phyloP scores from a whole-genome alignment of 2,797 vertebrate genomes.

The Arremon brunneinucha region DNA sequence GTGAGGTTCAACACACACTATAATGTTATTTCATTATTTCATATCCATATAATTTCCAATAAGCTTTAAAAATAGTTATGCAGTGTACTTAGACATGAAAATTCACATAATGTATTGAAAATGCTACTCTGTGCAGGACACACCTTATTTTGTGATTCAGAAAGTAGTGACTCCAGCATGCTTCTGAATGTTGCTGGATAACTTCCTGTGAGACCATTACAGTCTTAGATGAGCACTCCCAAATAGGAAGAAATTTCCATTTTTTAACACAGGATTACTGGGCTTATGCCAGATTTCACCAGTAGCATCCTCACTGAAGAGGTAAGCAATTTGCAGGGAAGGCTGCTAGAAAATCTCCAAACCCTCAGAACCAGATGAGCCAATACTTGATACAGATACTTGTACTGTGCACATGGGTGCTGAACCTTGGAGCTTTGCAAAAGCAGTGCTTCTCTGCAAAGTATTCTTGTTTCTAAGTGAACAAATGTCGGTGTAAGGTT shows the following conservation, averaged over 20 bases:
- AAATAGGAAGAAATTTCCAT: background rate
- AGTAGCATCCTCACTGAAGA: slow-evolving; percentile 7
- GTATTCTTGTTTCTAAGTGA: background rate
- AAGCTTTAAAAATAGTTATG: slow-evolving; percentile 23
- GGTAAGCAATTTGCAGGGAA: slow-evolving; percentile 8
- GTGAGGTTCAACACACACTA: slow-evolving; percentile 45
- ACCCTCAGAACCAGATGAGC: background rate
- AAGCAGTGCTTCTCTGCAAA: background rate
- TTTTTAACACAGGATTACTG: background rate
- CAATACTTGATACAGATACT: background rate
- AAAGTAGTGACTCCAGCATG: background rate
- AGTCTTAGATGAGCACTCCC: background rate
- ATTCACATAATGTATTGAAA: background rate
- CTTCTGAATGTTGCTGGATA: background rate
- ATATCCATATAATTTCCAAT: slow-evolving; percentile 32
- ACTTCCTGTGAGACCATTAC: background rate
- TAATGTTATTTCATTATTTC: slow-evolving; percentile 34
- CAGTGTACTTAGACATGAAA: background rate
- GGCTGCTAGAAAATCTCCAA: background rate
- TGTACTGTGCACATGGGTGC: background rate
- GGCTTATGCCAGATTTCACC: background rate
- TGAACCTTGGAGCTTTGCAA: background rate
- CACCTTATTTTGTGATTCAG: background rate
- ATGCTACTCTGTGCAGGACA: background rate
- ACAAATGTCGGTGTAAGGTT: background rate